These are phyloP conservation scores for Sarcoramphus papa DNA, from an alignment of 2,797 vertebrate species.

Conservation along the genomic window DNA sequence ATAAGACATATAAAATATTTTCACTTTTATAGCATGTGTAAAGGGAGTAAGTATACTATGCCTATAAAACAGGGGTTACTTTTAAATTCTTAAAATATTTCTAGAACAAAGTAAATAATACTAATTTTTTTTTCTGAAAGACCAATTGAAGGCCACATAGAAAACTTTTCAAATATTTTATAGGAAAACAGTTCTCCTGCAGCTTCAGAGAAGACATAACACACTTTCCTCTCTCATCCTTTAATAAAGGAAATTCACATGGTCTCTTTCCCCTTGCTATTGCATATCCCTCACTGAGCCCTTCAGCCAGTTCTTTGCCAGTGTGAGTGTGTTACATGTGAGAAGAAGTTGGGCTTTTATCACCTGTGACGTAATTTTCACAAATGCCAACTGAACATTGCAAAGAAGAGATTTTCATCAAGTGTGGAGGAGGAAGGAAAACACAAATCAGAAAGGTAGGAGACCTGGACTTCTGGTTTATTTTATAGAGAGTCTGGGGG, in stretches of 20 bases:
- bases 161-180: slow-evolving; percentile 19
- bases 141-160: neutral
- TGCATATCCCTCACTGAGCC: neutral
- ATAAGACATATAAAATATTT: slow-evolving; percentile 45
- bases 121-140: neutral
- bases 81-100: slow-evolving; percentile 50
- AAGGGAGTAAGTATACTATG: neutral
- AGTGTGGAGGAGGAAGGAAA: neutral
- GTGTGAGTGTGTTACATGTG: fast-evolving
- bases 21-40: slow-evolving; percentile 37
- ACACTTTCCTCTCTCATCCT: neutral
- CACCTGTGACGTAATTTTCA: neutral
- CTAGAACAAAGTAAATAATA: slow-evolving; percentile 32
- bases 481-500: neutral
- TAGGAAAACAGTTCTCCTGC: neutral
- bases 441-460: neutral
- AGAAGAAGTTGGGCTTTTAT: neutral
- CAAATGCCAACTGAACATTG: neutral
- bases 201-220: neutral
- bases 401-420: neutral
- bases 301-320: neutral
- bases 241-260: neutral
- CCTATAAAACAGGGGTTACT: slow-evolving; percentile 18
- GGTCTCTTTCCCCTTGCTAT: neutral
- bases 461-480: neutral